A percentile compares a stretch with the other conserved stretches of the same genome.
Evolutionary conservation across 2,888 invertebrate genomes (phyloP).

Genomic region (Nemotelus pantherinus): DNA sequence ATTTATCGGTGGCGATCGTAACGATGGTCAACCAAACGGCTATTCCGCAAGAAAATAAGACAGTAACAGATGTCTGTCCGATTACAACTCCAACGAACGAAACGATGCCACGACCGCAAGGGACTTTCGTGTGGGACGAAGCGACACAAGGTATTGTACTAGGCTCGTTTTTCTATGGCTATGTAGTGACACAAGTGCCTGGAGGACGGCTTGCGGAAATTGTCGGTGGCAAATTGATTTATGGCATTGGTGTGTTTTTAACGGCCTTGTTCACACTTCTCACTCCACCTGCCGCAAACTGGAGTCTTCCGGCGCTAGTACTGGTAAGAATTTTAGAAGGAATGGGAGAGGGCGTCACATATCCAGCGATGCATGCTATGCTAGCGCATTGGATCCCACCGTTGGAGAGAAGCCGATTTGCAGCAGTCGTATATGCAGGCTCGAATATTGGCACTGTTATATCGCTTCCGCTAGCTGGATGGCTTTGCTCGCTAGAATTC

Average conservation of each 20-base stretch:
- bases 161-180: slow-evolving; percentile 86
- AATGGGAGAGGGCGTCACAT: slow-evolving; percentile 89
- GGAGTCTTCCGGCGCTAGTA: slow-evolving; percentile 73
- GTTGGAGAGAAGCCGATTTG: slow-evolving; percentile 87
- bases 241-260: slow-evolving; percentile 81
- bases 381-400: slow-evolving; percentile 94
- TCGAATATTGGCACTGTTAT: slow-evolving; percentile 91
- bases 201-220: slow-evolving; percentile 86
- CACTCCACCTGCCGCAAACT: slow-evolving; percentile 81
- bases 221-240: slow-evolving; percentile 88
- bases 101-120: slow-evolving; percentile 66
- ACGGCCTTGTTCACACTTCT: slow-evolving; percentile 85
- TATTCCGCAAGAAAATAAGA: slow-evolving; percentile 68
- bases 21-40: slow-evolving; percentile 89
- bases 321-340: slow-evolving; percentile 82
- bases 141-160: slow-evolving; percentile 81
- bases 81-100: slow-evolving; percentile 64
- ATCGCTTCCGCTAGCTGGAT: slow-evolving; percentile 84
- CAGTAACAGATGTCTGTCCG: slow-evolving; percentile 72
- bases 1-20: slow-evolving; percentile 92
- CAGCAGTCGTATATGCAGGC: slow-evolving; percentile 87
- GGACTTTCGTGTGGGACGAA: slow-evolving; percentile 82
- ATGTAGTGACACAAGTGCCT: slow-evolving; percentile 83
- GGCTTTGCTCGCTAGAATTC: slow-evolving; percentile 79
- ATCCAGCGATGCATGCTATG: slow-evolving; percentile 94